Base-by-base conservation (phyloP, 2,113 vertebrate genomes). In the Sinocyclocheilus maitianheensis region DNA sequence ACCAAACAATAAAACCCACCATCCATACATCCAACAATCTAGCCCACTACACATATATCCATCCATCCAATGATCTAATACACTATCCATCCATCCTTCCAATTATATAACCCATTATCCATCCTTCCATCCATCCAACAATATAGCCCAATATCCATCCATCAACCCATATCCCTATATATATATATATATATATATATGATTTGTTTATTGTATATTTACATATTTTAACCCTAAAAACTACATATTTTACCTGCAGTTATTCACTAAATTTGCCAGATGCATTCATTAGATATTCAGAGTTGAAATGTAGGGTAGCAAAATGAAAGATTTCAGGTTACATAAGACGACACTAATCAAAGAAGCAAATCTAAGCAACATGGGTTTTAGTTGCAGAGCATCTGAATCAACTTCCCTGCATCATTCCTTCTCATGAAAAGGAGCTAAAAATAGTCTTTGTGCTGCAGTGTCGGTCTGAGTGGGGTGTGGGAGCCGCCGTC, bases 361-460 rank as follows among this genome's bases (percentile, higher is more conserved):
- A 34, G 2, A 11, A 16, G 26, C n/a, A 81, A 51, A 26, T 18
- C 62, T 34, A 51, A 51, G 18, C 16, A 48, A 48, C 79, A 63
- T 24, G 48, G 34, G 65, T 9, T 34, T 62, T 76, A 78, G 14
- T 26, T 69, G 77, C 34, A 16, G 37, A 81, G 81, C 76, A 76
- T 40, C 20, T 40, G 60, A 77, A 65, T 84, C 87, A 77, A 43
- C n/a, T 83, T 89, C 43, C 71, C 34, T 58, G 76, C 67, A 24
- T 86, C 46, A 84, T 84, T 77, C 60, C 87, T 60, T 79, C 87
- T 86, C 78, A 67, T 82, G 72, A 67, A 86, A 55, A 48, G 9
- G 78, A 51, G 65, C 89, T 90, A 90, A 90, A 90, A 90, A 90
- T 90, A 90, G 89, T 87, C 34, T 34, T 81, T 76, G 63, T 88